Percentiles rank a stretch among this genome's conserved stretches.
Conservation (phyloP, 2,113 vertebrate genomes). For the Trogon surrucura region DNA sequence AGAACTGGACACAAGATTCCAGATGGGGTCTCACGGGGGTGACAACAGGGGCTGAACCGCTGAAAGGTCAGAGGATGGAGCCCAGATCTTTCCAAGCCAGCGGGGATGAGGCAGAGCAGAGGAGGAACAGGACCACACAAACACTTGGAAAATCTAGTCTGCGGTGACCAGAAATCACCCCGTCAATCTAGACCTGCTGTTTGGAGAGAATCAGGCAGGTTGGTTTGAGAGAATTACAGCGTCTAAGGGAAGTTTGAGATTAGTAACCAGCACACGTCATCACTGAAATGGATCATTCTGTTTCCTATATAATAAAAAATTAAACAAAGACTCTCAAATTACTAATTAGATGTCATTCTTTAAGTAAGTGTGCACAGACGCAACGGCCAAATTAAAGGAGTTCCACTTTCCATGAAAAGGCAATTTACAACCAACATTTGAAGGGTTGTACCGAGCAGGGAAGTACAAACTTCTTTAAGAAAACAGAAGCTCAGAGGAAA, state of each 20-base stretch:
- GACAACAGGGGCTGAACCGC: not conserved
- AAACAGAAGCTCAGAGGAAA: not conserved
- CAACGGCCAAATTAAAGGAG: not conserved
- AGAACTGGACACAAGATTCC: no score
- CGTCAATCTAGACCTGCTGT: not conserved
- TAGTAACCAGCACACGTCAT: not conserved
- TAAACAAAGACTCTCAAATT: not conserved
- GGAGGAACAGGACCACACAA: not conserved
- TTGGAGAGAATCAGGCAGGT: not conserved
- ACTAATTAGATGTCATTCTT: not conserved
- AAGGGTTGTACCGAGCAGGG: not conserved
- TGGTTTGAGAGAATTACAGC: not conserved
- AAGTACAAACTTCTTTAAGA: not conserved
- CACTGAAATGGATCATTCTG: not conserved
- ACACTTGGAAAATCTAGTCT: not conserved
- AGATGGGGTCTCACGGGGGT: accelerated
- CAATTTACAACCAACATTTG: not conserved
- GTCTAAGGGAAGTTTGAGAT: not conserved
- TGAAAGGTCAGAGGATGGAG: not conserved
- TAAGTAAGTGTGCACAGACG: not conserved
- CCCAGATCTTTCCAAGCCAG: not conserved
- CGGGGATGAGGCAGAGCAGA: not conserved
- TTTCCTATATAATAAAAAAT: not conserved
- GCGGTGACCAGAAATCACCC: not conserved
- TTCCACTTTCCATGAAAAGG: not conserved